Evolutionary conservation across 2,888 invertebrate species (phyloP), one percentile per base, ranked within the genome.

Genomic region (Platycheirus rosarum): DNA sequence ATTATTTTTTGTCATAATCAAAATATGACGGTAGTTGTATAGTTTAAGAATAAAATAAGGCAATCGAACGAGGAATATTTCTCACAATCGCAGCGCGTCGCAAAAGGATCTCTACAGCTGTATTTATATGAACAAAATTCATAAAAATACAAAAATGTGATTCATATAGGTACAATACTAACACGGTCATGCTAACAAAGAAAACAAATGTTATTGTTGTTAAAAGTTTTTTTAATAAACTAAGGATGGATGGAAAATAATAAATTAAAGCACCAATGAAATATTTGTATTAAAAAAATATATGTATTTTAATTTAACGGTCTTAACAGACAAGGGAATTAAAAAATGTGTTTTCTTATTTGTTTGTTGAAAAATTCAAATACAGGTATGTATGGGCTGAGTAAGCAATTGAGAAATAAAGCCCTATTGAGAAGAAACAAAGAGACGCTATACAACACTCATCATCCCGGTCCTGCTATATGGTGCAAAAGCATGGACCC

Each of bases 191-290:
- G 29, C 6, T 23, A 32, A 32, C 7, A 7, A 32, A 7, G 8
- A 7, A 32, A 32, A 8, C 3, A 32, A 6, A 32, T n/a, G 13
- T 40, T 40, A 40, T 40, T 20, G 7, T 37, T n/a, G n/a, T n/a
- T n/a, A 4, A 20, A 55, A 55, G 11, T 11, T 9, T 23, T 57
- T 9, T 13, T 11, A 57, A 23, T 40, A 11, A 40, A 40, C 44
- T 8, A 5, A 14, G 0, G 2, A 13, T 26, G 40, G 11, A 9
- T 40, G 9, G 23, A 40, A 57, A 57, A 57, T 14, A 32, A 32
- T 44, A 77, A 65, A 69, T 63, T 63, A 75, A 80, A 80, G 51
- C 75, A 75, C 75, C 79, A 70, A 75, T 80, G 60, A 65, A 65
- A 80, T 49, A 42, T 65, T 69, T 70, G 75, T 80, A 80, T 80